Evolutionary conservation across 1,140 invertebrate genomes (phyloP), one percentile per base, ranked within the genome.

Genomic region (Teleopsis dalmanni): DNA sequence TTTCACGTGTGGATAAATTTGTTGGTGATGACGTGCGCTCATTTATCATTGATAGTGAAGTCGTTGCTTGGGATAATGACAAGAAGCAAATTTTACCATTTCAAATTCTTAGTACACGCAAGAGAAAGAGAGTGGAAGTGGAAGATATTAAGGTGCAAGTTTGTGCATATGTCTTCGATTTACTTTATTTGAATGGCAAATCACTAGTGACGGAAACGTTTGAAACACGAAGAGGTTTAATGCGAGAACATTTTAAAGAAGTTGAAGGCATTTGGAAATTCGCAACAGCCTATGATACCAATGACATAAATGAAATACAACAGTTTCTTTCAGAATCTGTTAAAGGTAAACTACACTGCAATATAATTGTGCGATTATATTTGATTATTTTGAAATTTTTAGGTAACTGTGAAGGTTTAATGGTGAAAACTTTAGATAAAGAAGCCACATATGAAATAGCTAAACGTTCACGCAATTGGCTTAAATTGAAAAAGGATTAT

Each of bases 401-500:
- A 63, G 61, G 88, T 26, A 95, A 95, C 65, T 99, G 96, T 72
- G 97, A 99, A 76, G 96, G 97, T 10, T 75, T 99, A 8, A 99
- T 99, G 96, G 90, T 99, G 1, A 99, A 99, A 75, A 94, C 94
- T 0, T 73, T 99, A 27, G 83, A 91, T 58, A 81, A 85, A 48
- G 86, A 96, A 61, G 91, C 96, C 1, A 91, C 89, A 0, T 99
- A 99, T 74, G 95, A 99, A 77, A 98, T 99, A 59, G 95, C 95
- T 0, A 95, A 96, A 68, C 75, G 97, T 34, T 98, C 95, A 0
- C 82, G 87, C 51, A 98, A 98, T 72, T 98, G 95, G 95, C 73
- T 98, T 3, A 98, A 98, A 79, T 67, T 98, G 36, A 98, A 99
- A 70, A 98, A 98, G 70, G 95, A 98, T 77, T 98, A 98, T 75